phyloP scores from a whole-genome alignment of 2,797 vertebrate genomes.

The Ciconia nigra region DNA sequence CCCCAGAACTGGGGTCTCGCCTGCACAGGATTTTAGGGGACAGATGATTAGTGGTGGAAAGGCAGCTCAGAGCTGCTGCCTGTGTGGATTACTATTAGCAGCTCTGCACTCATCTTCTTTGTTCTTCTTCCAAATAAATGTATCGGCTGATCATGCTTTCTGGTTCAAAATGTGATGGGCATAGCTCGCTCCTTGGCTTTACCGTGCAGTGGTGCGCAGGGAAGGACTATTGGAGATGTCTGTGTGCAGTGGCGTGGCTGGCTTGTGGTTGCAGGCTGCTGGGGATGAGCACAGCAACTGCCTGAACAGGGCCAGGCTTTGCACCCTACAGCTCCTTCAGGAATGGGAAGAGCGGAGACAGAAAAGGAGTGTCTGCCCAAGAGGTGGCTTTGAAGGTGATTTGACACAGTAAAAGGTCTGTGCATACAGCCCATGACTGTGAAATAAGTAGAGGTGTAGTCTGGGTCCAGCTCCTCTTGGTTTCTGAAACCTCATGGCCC shows the following conservation, averaged over 20 bases:
- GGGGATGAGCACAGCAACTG: background rate
- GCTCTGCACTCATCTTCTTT: background rate
- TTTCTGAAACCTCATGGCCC: background rate
- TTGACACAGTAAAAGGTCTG: background rate
- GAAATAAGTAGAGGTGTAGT: background rate
- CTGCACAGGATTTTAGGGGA: background rate
- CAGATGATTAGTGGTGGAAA: background rate
- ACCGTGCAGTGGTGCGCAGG: rapidly evolving
- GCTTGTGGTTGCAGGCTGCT: background rate
- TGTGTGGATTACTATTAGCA: background rate
- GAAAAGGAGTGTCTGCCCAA: background rate
- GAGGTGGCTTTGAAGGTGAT: background rate
- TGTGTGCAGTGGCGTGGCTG: rapidly evolving
- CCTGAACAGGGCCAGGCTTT: background rate
- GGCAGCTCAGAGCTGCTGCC: background rate
- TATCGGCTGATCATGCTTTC: background rate
- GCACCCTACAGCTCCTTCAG: background rate
- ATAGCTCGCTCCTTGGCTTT: rapidly evolving
- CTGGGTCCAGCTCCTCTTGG: background rate
- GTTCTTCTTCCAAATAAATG: background rate
- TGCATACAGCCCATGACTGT: background rate
- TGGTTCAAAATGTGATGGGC: background rate
- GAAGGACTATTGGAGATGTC: rapidly evolving
- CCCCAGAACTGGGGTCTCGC: background rate
- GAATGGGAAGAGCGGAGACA: background rate